These are phyloP conservation scores for Idaea aversata DNA, from an alignment of 2,888 invertebrate species.

Conservation along the genomic window DNA sequence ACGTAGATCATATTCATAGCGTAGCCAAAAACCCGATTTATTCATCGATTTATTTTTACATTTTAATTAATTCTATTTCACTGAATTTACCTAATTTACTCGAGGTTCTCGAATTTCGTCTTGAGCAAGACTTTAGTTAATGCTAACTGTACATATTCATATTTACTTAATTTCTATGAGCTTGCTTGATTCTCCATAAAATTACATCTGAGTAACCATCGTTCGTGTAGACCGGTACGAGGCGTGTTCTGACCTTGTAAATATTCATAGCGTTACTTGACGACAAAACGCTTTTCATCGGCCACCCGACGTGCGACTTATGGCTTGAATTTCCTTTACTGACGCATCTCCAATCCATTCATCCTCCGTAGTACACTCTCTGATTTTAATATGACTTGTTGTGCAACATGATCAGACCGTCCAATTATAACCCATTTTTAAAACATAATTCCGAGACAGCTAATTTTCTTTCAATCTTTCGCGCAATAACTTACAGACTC, in stretches of 20 bases:
- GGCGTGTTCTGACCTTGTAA: conserved; percentile 58
- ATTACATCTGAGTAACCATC: conserved; percentile 25
- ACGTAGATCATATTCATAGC: conserved; percentile 41
- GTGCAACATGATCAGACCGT: conserved; percentile 27
- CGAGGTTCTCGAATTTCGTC: conserved; percentile 16
- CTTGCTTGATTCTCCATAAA: conserved; percentile 28
- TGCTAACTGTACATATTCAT: not conserved
- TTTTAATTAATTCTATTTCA: conserved; percentile 34
- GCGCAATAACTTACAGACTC: conserved; percentile 62
- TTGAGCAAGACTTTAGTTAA: not conserved
- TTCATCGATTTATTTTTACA: conserved; percentile 61
- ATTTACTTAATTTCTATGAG: conserved; percentile 20
- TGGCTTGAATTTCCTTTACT: conserved; percentile 43
- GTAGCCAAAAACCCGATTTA: conserved; percentile 31
- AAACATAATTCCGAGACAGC: conserved; percentile 51
- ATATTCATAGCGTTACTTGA: conserved; percentile 66
- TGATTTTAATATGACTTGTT: conserved; percentile 44
- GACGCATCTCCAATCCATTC: conserved; percentile 46
- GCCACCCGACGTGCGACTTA: conserved; percentile 72
- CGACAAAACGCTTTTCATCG: conserved; percentile 68
- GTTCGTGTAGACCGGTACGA: conserved; percentile 27
- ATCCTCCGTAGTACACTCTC: conserved; percentile 11
- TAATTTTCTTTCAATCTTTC: conserved; percentile 63
- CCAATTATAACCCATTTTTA: conserved; percentile 49
- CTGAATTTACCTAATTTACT: conserved; percentile 23